Percentiles rank a stretch among this genome's conserved stretches.
phyloP scores from a whole-genome alignment of 2,113 vertebrate genomes.

The Egretta garzetta region DNA sequence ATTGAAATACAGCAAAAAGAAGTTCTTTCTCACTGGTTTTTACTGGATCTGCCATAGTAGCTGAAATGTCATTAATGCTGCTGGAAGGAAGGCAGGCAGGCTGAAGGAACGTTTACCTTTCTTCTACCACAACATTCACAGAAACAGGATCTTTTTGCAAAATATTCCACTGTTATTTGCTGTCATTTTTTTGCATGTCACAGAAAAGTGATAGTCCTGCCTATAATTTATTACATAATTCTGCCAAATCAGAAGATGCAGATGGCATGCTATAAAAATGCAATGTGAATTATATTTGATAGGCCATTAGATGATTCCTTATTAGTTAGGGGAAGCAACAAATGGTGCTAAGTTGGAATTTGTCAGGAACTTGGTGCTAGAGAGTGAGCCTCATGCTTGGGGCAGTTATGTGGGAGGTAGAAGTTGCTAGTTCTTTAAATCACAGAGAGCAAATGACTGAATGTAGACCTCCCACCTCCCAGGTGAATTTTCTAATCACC shows the following conservation, averaged over 20 bases:
- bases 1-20: constrained; percentile 17
- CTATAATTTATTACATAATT: not conserved
- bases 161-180: not conserved
- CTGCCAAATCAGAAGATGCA: not conserved
- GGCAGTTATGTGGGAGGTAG: not conserved
- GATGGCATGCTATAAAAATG: constrained; percentile 32
- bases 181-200: constrained; percentile 5
- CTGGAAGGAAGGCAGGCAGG: not conserved
- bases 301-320: not conserved
- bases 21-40: not conserved
- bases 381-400: not conserved
- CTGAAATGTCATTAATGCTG: not conserved
- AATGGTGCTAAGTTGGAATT: not conserved
- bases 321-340: not conserved
- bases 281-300: not conserved
- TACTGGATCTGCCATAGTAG: not conserved
- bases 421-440: not conserved
- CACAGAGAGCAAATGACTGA: not conserved
- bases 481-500: not conserved
- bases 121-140: not conserved
- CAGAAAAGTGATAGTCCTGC: not conserved
- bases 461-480: not conserved
- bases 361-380: not conserved
- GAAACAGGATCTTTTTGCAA: not conserved
- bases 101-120: not conserved